A percentile compares a stretch with the other conserved stretches of the same genome.
phyloP scores from a whole-genome alignment of 2,888 invertebrate species.

The Drosophila mercatorum region DNA sequence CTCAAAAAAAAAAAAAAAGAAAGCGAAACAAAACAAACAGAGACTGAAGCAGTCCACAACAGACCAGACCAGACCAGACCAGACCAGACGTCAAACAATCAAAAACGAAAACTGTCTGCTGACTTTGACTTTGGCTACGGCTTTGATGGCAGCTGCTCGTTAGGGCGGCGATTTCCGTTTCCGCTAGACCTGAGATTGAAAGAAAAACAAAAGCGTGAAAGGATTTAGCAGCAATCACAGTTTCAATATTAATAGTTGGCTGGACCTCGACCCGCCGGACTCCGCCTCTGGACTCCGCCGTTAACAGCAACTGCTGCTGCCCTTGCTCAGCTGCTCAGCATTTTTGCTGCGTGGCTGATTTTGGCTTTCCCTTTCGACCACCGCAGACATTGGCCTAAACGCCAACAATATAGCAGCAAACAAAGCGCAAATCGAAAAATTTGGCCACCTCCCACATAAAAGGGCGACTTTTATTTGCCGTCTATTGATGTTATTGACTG shows the following conservation, averaged over 20 bases:
- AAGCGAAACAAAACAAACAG: constrained; percentile 35
- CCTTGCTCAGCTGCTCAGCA: constrained; percentile 34
- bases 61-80: constrained; percentile 25
- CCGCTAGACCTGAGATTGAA: constrained; percentile 58
- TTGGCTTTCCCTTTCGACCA: constrained; percentile 67
- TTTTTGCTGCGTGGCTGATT: constrained; percentile 76
- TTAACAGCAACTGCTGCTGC: background rate
- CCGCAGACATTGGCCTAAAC: constrained; percentile 58
- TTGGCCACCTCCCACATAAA: constrained; percentile 40
- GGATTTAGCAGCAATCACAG: constrained; percentile 67
- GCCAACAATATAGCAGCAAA: constrained; percentile 63
- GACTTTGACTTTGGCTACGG: constrained; percentile 47
- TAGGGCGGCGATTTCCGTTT: constrained; percentile 71
- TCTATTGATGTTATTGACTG: constrained; percentile 79
- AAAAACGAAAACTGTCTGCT: constrained; percentile 71
- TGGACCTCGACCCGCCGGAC: background rate
- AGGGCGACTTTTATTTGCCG: constrained; percentile 71
- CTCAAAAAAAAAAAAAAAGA: background rate
- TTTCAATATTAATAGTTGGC: constrained; percentile 68
- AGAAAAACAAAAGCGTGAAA: constrained; percentile 67
- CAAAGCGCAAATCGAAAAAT: constrained; percentile 67
- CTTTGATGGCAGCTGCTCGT: constrained; percentile 50
- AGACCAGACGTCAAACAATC: constrained; percentile 78
- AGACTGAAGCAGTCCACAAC: constrained; percentile 15
- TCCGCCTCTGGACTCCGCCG: background rate